Base-by-base conservation (phyloP, 2,888 invertebrate genomes). In the Galerucella pusilla region DNA sequence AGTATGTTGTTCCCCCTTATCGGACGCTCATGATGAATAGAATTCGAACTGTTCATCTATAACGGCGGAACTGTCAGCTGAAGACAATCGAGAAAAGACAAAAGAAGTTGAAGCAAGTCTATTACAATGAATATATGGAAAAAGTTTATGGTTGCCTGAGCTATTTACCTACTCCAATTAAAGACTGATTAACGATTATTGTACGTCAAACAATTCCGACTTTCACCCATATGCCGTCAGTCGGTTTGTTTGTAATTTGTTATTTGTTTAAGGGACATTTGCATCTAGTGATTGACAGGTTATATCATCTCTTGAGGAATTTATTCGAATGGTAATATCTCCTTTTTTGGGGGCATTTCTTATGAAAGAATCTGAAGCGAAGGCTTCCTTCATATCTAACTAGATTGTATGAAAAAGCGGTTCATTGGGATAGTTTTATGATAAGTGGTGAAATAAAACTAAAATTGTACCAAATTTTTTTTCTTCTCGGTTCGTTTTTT, bases 101-200 rank as follows among this genome's bases (percentile, higher is more conserved):
- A 86, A 85, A 86, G 85, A 85, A 85, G 86, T 83, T 81, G 81
- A 80, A 84, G 82, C 84, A 82, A 82, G 85, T 84, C 86, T 81
- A 86, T 87, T 86, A 86, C 83, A 84, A 84, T 84, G 84, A 85
- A 80, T 86, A 85, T 85, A 87, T 85, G 86, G 86, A 80, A 84
- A 85, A 84, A 84, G 81, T 85, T 85, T 85, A 85, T 84, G 76
- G 84, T 82, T 78, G 80, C 80, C 82, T 82, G 83, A 85, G 86
- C 86, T 85, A 85, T 86, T 87, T 87, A 86, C 86, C 84, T 85
- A 86, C 85, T 87, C 87, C 88, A 87, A 88, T 88, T 88, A 87
- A 85, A 88, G 87, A 81, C 85, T 87, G 87, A 88, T 87, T 81
- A 84, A 88, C 85, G 87, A 85, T 87, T 87, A 87, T 87, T 87